Evolutionary conservation across 2,797 vertebrate species (phyloP).

Genomic region (Myiotriccus ornatus): DNA sequence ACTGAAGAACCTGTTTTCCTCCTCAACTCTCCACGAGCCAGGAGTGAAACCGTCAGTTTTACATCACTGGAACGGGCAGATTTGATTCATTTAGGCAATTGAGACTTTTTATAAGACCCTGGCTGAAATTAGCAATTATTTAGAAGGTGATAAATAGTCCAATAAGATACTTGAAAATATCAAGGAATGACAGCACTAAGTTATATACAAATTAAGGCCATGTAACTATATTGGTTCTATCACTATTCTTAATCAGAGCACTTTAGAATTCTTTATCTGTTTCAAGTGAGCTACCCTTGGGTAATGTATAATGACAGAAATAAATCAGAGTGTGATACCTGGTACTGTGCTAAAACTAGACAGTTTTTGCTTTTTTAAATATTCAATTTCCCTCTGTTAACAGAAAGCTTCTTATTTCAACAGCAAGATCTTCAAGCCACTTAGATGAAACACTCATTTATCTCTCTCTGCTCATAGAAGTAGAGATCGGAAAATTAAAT

Average conservation of each 20-base stretch:
- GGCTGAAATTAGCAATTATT: background rate
- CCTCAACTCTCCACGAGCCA: background rate
- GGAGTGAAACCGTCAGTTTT: background rate
- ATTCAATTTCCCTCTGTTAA: background rate
- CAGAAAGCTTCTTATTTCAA: background rate
- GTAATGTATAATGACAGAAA: background rate
- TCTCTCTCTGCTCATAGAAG: background rate
- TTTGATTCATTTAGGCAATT: background rate
- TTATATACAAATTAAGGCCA: background rate
- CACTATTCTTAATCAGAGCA: background rate
- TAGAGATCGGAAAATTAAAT: background rate
- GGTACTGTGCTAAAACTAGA: background rate
- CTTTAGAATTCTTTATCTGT: background rate
- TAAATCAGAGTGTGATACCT: background rate
- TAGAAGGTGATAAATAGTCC: background rate
- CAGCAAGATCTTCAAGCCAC: background rate
- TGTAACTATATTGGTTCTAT: background rate
- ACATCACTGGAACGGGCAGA: background rate
- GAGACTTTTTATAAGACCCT: background rate
- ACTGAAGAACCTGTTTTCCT: constrained; percentile 21
- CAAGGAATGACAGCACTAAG: background rate
- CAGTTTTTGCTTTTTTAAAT: background rate
- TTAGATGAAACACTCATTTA: background rate
- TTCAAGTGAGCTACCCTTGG: background rate
- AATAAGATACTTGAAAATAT: background rate